These are phyloP conservation scores for Marasmarcha lunaedactyla DNA, from an alignment of 2,888 invertebrate species.

Conservation along the genomic window DNA sequence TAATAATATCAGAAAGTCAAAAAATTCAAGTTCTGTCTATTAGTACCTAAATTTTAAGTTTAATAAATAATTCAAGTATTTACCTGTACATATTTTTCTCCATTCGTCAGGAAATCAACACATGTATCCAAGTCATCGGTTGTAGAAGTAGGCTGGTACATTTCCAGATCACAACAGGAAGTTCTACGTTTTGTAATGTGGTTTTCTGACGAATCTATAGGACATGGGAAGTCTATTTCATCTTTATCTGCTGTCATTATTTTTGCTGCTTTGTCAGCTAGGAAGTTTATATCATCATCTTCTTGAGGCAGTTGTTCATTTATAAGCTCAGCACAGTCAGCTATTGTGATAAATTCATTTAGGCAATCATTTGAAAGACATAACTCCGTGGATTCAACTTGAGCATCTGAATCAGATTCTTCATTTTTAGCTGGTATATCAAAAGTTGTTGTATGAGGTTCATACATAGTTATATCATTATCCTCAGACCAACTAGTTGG, in stretches of 20 bases:
- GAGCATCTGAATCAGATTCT: constrained; percentile 53
- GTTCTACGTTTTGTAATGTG: constrained; percentile 38
- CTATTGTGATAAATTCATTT: constrained; percentile 56
- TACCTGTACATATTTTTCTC: constrained; percentile 59
- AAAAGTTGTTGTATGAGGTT: constrained; percentile 54
- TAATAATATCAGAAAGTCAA: too few species aligned
- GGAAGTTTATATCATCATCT: constrained; percentile 49
- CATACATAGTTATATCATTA: constrained; percentile 61
- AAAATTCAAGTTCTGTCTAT: too few species aligned
- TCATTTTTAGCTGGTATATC: constrained; percentile 49
- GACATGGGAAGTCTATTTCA: constrained; percentile 23
- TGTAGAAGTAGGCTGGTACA: constrained; percentile 59
- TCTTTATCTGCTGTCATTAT: constrained; percentile 55
- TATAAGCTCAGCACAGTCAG: constrained; percentile 41
- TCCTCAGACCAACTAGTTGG: constrained; percentile 41
- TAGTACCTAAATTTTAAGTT: too few species aligned
- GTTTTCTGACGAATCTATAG: constrained; percentile 38
- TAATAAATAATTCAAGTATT: constrained; percentile 6
- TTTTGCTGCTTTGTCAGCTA: constrained; percentile 55
- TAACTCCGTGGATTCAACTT: constrained; percentile 49
- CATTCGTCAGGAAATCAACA: constrained; percentile 37
- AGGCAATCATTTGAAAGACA: constrained; percentile 58
- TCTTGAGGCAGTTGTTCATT: constrained; percentile 33
- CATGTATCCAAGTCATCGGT: constrained; percentile 53
- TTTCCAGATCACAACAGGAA: constrained; percentile 53